Evolutionary conservation across 2,888 invertebrate species (phyloP), one percentile per base, ranked within the genome.

Genomic region (Cantharis lateralis): DNA sequence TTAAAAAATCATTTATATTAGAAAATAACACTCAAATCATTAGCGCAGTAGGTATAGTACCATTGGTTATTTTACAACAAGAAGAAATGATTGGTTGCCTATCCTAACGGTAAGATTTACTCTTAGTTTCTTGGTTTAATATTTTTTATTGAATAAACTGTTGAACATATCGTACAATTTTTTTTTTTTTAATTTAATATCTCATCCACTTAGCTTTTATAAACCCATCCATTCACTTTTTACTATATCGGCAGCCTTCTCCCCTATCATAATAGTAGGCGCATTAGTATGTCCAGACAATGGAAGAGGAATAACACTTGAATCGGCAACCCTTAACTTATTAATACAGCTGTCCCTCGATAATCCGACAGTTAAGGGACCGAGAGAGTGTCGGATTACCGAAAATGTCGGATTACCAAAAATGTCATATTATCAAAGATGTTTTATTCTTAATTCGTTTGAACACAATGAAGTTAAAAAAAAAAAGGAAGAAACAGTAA

Each of bases 251-350:
- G 93, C 90, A 3, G 91, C 93, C 82, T 93, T 94, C 87, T 95
- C 94, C 0, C 92, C 94, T 28, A 94, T 91, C 93, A 94, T 93
- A 62, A 93, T 91, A 0, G 92, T 91, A 3, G 92, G 92, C 0
- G 92, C 93, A 72, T 91, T 91, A 0, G 93, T 93, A 85, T 94
- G 93, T 0, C 92, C 91, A 10, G 91, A 91, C 64, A 92, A 90
- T 9, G 93, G 90, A 71, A 90, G 88, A 0, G 94, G 94, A 85
- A 94, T 93, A 16, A 94, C 89, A 78, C 93, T 93, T 24, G 92
- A 92, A 83, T 94, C 94, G 4, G 91, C 92, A 0, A 94, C 93
- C 76, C 94, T 88, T 24, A 94, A 86, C 73, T 91, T 91, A 15
- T 87, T 85, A 5, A 94, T 86, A n/a, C n/a, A n/a, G n/a, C n/a